phyloP scores from a whole-genome alignment of 1,140 invertebrate species.

The Coelopa frigida region DNA sequence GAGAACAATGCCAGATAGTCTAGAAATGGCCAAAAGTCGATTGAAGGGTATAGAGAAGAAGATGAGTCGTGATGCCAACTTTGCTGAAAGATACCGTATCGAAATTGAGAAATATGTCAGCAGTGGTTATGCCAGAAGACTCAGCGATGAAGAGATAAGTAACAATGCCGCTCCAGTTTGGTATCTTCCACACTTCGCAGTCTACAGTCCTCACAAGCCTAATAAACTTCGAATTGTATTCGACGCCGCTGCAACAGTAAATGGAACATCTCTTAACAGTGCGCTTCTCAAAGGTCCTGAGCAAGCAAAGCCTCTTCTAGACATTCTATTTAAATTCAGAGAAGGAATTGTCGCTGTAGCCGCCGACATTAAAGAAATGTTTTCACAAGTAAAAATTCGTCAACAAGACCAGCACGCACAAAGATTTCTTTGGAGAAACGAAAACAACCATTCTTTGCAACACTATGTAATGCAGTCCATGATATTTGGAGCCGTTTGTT shows the following conservation, averaged over 20 bases:
- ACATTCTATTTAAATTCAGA: constrained; percentile 9
- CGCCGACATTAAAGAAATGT: constrained; percentile 13
- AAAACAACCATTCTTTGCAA: background rate
- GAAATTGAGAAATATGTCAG: constrained; percentile 19
- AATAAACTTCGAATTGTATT: constrained; percentile 27
- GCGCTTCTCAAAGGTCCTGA: constrained; percentile 24
- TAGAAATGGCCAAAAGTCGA: constrained; percentile 2
- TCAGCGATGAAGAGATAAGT: constrained; percentile 3
- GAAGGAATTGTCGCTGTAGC: constrained; percentile 1
- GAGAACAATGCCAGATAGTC: constrained; percentile 10
- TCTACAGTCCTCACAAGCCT: constrained; percentile 21
- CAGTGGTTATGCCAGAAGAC: constrained; percentile 16
- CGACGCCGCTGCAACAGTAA: constrained; percentile 23
- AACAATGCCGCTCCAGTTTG: constrained; percentile 7
- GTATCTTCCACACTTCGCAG: constrained; percentile 32
- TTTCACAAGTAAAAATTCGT: constrained; percentile 5
- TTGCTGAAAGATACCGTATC: constrained; percentile 7
- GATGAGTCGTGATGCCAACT: constrained; percentile 10
- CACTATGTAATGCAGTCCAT: constrained; percentile 5
- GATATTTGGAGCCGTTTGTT: constrained; percentile 11
- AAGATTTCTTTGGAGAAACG: constrained; percentile 12
- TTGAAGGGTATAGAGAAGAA: constrained; percentile 10
- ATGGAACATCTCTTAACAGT: background rate
- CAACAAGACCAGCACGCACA: constrained; percentile 8
- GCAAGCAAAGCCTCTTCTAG: constrained; percentile 3